Conservation (phyloP, 2,113 vertebrate species). For the Semnornis frantzii region DNA sequence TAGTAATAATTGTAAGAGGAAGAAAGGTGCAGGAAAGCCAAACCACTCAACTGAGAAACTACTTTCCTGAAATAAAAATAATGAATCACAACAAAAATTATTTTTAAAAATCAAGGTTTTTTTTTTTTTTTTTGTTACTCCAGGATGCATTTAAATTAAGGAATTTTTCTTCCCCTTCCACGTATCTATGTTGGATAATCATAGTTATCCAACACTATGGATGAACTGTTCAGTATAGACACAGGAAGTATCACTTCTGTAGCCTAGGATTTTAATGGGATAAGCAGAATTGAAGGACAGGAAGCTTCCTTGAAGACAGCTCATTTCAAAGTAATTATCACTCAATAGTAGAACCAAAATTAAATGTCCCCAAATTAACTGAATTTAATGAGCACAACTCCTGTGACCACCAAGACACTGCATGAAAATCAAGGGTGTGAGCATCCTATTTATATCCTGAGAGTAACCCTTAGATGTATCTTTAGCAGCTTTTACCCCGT, state of each 20-base stretch:
- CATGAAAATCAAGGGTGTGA: background rate
- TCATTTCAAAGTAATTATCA: background rate
- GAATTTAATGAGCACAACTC: background rate
- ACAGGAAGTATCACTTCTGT: rapidly evolving
- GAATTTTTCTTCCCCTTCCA: rapidly evolving
- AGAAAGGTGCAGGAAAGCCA: background rate
- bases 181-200: too few relatives aligned
- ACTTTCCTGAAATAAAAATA: background rate
- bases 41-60: background rate
- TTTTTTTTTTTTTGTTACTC: background rate
- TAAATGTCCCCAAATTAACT: background rate
- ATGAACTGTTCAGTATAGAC: background rate
- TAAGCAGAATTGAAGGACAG: background rate
- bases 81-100: background rate
- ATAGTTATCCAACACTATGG: too few relatives aligned
- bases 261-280: background rate
- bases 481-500: background rate
- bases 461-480: background rate
- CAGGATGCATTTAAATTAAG: background rate
- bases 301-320: background rate
- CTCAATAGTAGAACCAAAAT: background rate
- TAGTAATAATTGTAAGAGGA: background rate
- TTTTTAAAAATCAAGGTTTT: background rate
- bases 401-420: background rate
- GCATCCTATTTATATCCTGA: background rate